A percentile compares a stretch with the other conserved stretches of the same genome.
Evolutionary conservation across 2,888 invertebrate genomes (phyloP).

Genomic region (Phymatocera aterrima): DNA sequence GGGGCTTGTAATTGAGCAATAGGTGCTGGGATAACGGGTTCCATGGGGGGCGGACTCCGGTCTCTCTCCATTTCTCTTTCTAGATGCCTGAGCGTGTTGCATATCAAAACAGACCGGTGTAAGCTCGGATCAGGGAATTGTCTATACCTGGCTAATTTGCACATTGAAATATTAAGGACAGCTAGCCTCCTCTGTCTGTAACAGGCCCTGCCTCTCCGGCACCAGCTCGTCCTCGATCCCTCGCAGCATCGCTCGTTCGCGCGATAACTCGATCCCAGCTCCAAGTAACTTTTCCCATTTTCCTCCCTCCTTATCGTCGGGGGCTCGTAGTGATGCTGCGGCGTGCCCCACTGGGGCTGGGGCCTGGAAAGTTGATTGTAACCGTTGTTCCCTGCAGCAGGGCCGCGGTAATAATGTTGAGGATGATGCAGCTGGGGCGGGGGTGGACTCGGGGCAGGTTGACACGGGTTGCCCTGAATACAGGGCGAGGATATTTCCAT

Average conservation of each 20-base stretch:
- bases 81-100: slow-evolving; percentile 92
- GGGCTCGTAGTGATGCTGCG: slow-evolving; percentile 76
- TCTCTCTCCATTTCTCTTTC: slow-evolving; percentile 92
- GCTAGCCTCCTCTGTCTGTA: slow-evolving; percentile 91
- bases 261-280: slow-evolving; percentile 80
- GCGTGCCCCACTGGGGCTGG: slow-evolving; percentile 69
- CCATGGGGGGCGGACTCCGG: slow-evolving; percentile 73
- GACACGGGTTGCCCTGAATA: slow-evolving; percentile 67
- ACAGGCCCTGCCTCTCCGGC: slow-evolving; percentile 85
- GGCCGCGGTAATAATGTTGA: slow-evolving; percentile 48
- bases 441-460: slow-evolving; percentile 57
- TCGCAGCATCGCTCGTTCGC: slow-evolving; percentile 81
- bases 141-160: slow-evolving; percentile 90
- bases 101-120: slow-evolving; percentile 93
- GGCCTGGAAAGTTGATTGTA: slow-evolving; percentile 71
- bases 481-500: slow-evolving; percentile 69
- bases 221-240: slow-evolving; percentile 84
- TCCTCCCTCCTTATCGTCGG: slow-evolving; percentile 90
- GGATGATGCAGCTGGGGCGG: slow-evolving; percentile 54
- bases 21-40: slow-evolving; percentile 73
- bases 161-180: slow-evolving; percentile 94
- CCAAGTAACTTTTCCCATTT: slow-evolving; percentile 93
- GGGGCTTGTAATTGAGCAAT: slow-evolving; percentile 72
- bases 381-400: slow-evolving; percentile 59
- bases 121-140: slow-evolving; percentile 94